Base-by-base conservation (phyloP, 2,888 invertebrate genomes). In the Cheiracanthium punctorium region DNA sequence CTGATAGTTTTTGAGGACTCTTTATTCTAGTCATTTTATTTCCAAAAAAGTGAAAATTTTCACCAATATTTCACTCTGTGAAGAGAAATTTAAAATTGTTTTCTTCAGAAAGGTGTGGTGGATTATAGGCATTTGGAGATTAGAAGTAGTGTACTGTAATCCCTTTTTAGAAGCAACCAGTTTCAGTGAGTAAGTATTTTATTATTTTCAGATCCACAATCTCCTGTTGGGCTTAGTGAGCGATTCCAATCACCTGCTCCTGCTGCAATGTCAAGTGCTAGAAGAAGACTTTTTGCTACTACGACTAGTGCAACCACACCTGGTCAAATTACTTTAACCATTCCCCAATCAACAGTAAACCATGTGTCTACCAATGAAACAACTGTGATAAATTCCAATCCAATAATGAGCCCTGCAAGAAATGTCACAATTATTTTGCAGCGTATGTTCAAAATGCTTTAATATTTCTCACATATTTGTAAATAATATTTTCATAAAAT, bases 191-290 rank as follows among this genome's bases (percentile, higher is more conserved):
- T n/a, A n/a, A n/a, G n/a, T n/a, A n/a, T n/a, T n/a, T n/a, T n/a
- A n/a, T n/a, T n/a, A n/a, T n/a, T n/a, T n/a, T n/a, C n/a, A 88
- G 88, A 89, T 70, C 90, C 89, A 29, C 90, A 90, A 81, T 90
- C 90, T 64, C 90, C 91, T 8, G 77, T 90, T 48, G 88, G 89
- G 37, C 84, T 89, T 0, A 86, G 88, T 7, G 94, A 95, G 88
- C 93, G 95, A 89, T 95, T 95, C 91, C 93, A 94, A 80, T 94
- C 94, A 0, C 95, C 95, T 0, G 92, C 94, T 65, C 92, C 91
- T 2, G 91, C 91, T 0, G 90, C 90, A 4, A 90, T 91, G 30
- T 91, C 91, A 14, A 91, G 89, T 82, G 92, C 92, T 52, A 91
- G 92, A 88, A 90, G 92, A 30, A 90, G 91, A 28, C 90, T 92